Percentiles rank a stretch among this genome's conserved stretches.
Conservation (phyloP, 2,797 vertebrate genomes). For the Spea hammondii region DNA sequence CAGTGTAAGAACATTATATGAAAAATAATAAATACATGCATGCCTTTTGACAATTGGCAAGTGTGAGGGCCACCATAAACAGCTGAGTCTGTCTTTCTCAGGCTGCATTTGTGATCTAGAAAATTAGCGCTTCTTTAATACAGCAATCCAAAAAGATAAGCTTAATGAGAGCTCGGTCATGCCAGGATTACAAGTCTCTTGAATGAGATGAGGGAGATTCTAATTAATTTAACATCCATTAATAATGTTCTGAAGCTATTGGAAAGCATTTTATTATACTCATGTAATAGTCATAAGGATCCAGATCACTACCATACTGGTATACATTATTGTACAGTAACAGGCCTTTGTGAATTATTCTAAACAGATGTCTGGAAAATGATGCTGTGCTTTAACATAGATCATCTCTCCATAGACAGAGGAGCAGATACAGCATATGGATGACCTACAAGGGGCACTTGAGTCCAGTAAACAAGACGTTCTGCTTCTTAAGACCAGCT, state of each 20-base stretch:
- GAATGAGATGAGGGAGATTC: not conserved
- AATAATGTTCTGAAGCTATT: not conserved
- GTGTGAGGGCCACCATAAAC: no score
- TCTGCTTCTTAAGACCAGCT: conserved; percentile 72
- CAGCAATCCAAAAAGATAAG: not conserved
- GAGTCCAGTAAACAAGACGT: conserved; percentile 78
- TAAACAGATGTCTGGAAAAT: not conserved
- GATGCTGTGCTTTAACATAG: not conserved
- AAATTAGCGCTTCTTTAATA: not conserved
- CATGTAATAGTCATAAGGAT: no score
- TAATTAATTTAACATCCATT: conserved; percentile 18
- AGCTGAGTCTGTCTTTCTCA: no score
- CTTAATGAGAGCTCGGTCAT: not conserved
- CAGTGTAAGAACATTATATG: no score
- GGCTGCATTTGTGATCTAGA: not conserved
- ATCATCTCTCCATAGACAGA: conserved; percentile 71
- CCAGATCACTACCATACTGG: not conserved
- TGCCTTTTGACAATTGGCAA: no score
- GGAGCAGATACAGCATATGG: conserved; percentile 82
- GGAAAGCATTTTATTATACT: not conserved
- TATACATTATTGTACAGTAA: not conserved
- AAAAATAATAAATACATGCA: no score
- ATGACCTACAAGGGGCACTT: conserved; percentile 81
- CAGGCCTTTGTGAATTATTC: not conserved
- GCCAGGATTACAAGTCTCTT: not conserved